phyloP scores from a whole-genome alignment of 2,113 vertebrate species.

The Saguinus midas region DNA sequence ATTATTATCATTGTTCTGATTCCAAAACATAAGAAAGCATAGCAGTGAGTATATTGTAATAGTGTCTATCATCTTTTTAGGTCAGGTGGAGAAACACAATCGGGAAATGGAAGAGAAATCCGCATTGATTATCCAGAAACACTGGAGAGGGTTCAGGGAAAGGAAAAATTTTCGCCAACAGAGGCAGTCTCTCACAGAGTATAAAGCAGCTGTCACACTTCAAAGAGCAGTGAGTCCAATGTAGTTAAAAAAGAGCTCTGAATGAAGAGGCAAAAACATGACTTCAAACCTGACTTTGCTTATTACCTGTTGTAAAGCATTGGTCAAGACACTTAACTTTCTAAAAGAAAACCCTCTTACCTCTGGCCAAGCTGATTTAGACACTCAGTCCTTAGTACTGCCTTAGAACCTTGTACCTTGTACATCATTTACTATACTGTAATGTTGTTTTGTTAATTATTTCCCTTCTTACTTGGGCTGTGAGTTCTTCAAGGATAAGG shows the following conservation, averaged over 20 bases:
- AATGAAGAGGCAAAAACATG: constrained; percentile 13
- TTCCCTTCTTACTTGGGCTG: constrained; percentile 21
- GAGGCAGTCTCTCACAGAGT: constrained; percentile 82
- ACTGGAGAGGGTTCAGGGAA: constrained; percentile 91
- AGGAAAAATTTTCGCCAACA: constrained; percentile 85
- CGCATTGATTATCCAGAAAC: constrained; percentile 92
- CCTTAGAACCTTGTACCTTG: not conserved
- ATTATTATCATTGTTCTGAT: constrained; percentile 13
- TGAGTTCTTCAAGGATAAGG: not conserved
- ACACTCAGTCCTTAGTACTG: not conserved
- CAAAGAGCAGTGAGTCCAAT: constrained; percentile 90
- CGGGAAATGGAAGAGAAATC: constrained; percentile 89
- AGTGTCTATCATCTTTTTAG: constrained; percentile 77
- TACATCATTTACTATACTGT: not conserved
- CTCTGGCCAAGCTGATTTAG: constrained; percentile 17
- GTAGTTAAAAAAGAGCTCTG: constrained; percentile 34
- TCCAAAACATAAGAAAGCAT: constrained; percentile 46
- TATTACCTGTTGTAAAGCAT: not conserved
- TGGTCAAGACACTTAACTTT: constrained; percentile 43
- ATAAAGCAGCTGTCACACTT: constrained; percentile 89
- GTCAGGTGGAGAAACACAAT: constrained; percentile 89
- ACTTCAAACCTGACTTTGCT: constrained; percentile 43
- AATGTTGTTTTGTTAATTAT: not conserved
- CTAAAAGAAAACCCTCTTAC: constrained; percentile 21
- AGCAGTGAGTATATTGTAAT: constrained; percentile 52